Evolutionary conservation across 2,797 vertebrate species (phyloP).

Genomic region (Luscinia luscinia): DNA sequence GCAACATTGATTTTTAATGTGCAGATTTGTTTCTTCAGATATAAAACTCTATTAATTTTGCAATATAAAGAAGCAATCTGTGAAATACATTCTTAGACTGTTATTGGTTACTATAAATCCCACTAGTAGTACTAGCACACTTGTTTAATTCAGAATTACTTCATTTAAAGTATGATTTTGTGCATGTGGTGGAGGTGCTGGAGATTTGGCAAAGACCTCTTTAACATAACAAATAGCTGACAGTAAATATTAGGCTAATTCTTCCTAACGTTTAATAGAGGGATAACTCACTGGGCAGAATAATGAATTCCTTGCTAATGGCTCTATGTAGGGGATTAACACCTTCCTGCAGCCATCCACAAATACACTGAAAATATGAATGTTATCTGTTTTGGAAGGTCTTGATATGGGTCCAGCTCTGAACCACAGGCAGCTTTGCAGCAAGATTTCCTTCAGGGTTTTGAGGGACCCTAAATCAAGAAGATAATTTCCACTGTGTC

Average conservation of each 20-base stretch:
- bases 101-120: constrained; percentile 70
- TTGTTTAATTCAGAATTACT: constrained; percentile 74
- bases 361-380: not conserved
- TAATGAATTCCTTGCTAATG: constrained; percentile 63
- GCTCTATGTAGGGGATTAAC: not conserved
- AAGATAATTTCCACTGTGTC: not conserved
- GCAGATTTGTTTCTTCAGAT: constrained; percentile 76
- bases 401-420: not conserved
- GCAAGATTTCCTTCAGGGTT: not conserved
- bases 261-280: constrained; percentile 52
- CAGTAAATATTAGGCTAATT: constrained; percentile 69
- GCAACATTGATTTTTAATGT: constrained; percentile 76
- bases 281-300: constrained; percentile 64
- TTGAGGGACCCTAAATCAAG: not conserved
- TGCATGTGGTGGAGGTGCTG: constrained; percentile 45
- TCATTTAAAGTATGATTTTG: constrained; percentile 68
- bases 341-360: constrained; percentile 9
- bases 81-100: constrained; percentile 59
- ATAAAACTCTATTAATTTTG: constrained; percentile 76
- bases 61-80: constrained; percentile 74
- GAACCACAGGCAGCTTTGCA: not conserved
- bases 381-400: not conserved
- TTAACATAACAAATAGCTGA: constrained; percentile 64
- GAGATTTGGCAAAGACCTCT: constrained; percentile 68
- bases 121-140: constrained; percentile 42